These are phyloP conservation scores for Solea senegalensis DNA, from an alignment of 2,113 vertebrate species.

Conservation along the genomic window DNA sequence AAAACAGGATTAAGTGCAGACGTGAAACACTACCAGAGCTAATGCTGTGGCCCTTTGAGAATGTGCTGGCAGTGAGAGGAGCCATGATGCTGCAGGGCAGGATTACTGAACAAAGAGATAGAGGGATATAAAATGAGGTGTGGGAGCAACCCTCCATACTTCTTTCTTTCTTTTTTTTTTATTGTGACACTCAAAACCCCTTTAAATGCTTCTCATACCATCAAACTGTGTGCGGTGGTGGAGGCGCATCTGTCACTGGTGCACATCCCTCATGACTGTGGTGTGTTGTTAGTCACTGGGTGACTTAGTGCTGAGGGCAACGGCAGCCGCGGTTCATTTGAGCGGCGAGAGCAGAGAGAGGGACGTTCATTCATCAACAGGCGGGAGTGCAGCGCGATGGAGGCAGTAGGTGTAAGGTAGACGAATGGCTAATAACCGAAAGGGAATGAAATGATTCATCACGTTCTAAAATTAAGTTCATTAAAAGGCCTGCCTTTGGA, in stretches of 20 bases:
- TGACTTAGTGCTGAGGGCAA: constrained; percentile 35
- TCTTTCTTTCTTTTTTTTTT: constrained; percentile 6
- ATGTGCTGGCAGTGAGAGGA: constrained; percentile 55
- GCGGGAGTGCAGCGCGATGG: constrained; percentile 30
- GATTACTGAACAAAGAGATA: constrained; percentile 75
- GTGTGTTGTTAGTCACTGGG: constrained; percentile 19
- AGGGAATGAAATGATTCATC: constrained; percentile 71
- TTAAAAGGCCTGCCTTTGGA: constrained; percentile 55
- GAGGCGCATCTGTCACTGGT: constrained; percentile 5
- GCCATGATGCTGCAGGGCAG: constrained; percentile 58
- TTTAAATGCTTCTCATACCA: constrained; percentile 40
- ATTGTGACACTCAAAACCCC: constrained; percentile 46
- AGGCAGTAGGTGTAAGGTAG: constrained; percentile 57
- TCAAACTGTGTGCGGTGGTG: neutral
- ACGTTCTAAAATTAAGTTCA: constrained; percentile 65
- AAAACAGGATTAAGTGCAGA: constrained; percentile 70
- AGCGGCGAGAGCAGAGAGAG: constrained; percentile 13
- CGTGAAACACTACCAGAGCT: constrained; percentile 55
- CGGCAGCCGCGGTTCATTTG: constrained; percentile 17
- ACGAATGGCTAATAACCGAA: constrained; percentile 69
- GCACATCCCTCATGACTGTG: constrained; percentile 22
- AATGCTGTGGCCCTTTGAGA: constrained; percentile 65
- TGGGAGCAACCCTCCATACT: constrained; percentile 9
- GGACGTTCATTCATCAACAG: constrained; percentile 64
- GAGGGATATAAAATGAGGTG: constrained; percentile 59